A percentile compares a stretch with the other conserved stretches of the same genome.
Evolutionary conservation across 2,888 invertebrate species (phyloP).

Genomic region (Dione vanillae): DNA sequence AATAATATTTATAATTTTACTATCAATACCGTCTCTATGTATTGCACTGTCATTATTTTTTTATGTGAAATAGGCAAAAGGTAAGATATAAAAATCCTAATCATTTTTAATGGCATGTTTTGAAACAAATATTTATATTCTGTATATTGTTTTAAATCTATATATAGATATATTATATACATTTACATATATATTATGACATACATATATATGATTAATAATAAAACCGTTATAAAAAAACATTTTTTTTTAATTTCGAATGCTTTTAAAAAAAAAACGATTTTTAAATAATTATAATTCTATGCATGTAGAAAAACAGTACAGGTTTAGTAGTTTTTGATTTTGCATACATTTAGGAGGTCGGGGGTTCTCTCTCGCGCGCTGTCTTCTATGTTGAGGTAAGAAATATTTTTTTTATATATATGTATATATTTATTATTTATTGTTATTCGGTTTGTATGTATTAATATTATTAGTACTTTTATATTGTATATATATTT

Average conservation of each 20-base stretch:
- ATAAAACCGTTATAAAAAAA: too few relatives aligned
- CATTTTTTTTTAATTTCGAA: neutral
- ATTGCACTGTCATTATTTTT: constrained; percentile 44
- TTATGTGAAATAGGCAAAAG: constrained; percentile 33
- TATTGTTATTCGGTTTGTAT: too few relatives aligned
- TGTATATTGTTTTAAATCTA: too few relatives aligned
- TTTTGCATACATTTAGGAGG: constrained; percentile 48
- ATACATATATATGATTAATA: too few relatives aligned
- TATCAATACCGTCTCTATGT: neutral
- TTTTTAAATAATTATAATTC: too few relatives aligned
- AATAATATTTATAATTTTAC: neutral
- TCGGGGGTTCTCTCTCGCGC: constrained; percentile 93
- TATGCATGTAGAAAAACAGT: neutral
- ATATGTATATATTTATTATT: neutral
- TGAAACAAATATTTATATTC: neutral
- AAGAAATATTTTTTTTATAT: neutral
- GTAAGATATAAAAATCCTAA: constrained; percentile 12
- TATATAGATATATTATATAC: too few relatives aligned
- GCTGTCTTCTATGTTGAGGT: constrained; percentile 90
- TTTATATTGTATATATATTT: neutral
- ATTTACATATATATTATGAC: too few relatives aligned
- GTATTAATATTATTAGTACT: too few relatives aligned
- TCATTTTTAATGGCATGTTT: constrained; percentile 10
- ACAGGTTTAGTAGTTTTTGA: constrained; percentile 32
- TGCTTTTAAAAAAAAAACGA: too few relatives aligned